Evolutionary conservation across 2,888 invertebrate species (phyloP), one percentile per base, ranked within the genome.

Genomic region (Dicycla oo): DNA sequence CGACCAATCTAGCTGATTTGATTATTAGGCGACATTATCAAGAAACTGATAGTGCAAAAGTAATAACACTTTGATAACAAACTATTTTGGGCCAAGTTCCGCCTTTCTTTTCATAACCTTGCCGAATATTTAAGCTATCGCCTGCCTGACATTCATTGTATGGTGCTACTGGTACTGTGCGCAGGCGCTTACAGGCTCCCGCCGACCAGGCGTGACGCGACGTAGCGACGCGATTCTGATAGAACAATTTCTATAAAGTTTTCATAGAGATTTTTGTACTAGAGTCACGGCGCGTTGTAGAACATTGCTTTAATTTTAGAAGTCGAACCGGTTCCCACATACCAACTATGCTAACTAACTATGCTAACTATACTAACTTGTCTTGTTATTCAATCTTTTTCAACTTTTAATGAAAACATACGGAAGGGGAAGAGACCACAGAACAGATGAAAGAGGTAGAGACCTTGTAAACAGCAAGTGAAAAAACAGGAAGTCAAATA

Each of bases 391-490:
- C n/a, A n/a, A n/a, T 43, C 20, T 45, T 23, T 49, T 26, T 61
- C 0, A 38, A 45, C 3, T 23, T 62, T 57, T 73, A 43, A 73
- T 67, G 0, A 23, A 62, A 62, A 70, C 23, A 63, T 51, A 40
- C 71, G 78, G 71, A 75, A 71, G 57, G n/a, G 30, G 78, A 78
- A 78, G 57, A 23, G 45, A 58, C 62, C 71, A n/a, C n/a, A n/a
- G n/a, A 62, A 70, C 23, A 63, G 45, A 40, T 62, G 78, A 62
- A 75, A 71, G 57, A 18, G 30, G 78, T 70, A 78, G 57, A 23
- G 45, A 58, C 62, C 71, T 78, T 78, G 47, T 45, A 30, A 23
- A 30, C 8, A 40, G 23, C 30, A 45, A 38, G 15, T 38, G 30
- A 58, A 57, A 62, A 43, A 53, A 30, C n/a, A 45, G 13, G 26